Evolutionary conservation across 2,797 vertebrate genomes (phyloP), one percentile per base, ranked within the genome.

Genomic region (Odontamblyopus lacepedii): DNA sequence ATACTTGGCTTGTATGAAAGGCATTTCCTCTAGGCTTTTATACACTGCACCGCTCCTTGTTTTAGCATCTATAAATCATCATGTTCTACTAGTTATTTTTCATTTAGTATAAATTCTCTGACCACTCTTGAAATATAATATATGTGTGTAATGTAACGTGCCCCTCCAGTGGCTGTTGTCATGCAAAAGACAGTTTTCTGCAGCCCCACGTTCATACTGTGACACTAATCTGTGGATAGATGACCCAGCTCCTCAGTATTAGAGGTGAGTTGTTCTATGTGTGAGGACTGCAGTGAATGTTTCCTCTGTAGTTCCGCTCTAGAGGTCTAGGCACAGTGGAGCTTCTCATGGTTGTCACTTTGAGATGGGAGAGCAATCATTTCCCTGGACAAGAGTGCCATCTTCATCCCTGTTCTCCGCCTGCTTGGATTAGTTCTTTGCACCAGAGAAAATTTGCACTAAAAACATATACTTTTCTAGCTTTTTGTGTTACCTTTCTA

Each of bases 271-370:
- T 44, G 53, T 57, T 71, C 30, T 26, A 53, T 69, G 69, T 83
- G 81, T 75, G 84, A 74, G 67, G 74, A 75, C 84, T 82, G 79
- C 78, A 13, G 80, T 13, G 70, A 73, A 86, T 88, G 91, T 91
- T 89, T 89, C 80, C 78, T 91, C 79, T 64, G 75, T 75, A 87
- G 89, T 92, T 91, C 84, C 85, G 88, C 91, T 88, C 90, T 57
- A 72, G 80, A 89, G 89, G 91, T 90, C 92, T 80, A 74, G 85
- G 85, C 85, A 83, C 63, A 81, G 89, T 88, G 89, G 44, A 91
- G 90, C 88, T 85, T 88, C 92, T 93, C 90, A 94, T 85, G 92
- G 91, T 90, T 94, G 93, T 93, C 91, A 93, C 89, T 89, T 93
- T 90, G 88, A 91, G 88, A 89, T 89, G 86, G 75, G 72, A 85